A percentile compares a stretch with the other conserved stretches of the same genome.
Evolutionary conservation across 2,113 vertebrate genomes (phyloP).

Genomic region (Podilymbus podiceps): DNA sequence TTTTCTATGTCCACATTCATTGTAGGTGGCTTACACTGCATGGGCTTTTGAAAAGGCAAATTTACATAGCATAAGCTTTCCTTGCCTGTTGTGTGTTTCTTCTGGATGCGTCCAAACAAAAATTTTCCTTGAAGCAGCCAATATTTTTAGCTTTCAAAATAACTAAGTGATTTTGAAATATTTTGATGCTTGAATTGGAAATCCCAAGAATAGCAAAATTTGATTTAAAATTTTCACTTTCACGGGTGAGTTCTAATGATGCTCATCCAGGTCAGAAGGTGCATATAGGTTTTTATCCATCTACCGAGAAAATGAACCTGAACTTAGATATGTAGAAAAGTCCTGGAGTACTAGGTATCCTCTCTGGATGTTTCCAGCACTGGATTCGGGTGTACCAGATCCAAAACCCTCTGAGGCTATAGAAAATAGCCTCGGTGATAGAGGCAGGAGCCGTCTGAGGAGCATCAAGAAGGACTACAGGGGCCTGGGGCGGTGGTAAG

Average conservation of each 20-base stretch:
- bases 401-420: neutral
- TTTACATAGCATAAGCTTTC: neutral
- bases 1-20: neutral
- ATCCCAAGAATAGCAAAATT: neutral
- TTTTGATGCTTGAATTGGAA: neutral
- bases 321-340: neutral
- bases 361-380: neutral
- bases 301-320: neutral
- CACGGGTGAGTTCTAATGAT: accelerated
- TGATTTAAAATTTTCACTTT: neutral
- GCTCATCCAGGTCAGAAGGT: neutral
- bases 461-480: no score
- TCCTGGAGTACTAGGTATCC: neutral
- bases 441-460: no score
- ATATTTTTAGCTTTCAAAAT: neutral
- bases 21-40: neutral
- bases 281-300: accelerated
- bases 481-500: no score
- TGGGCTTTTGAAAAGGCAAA: neutral
- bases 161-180: neutral
- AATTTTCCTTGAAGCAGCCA: neutral
- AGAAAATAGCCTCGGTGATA: neutral
- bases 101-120: neutral
- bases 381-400: no score
- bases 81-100: accelerated